Evolutionary conservation across 2,113 vertebrate species (phyloP).

Genomic region (Oxygymnocypris stewartii): DNA sequence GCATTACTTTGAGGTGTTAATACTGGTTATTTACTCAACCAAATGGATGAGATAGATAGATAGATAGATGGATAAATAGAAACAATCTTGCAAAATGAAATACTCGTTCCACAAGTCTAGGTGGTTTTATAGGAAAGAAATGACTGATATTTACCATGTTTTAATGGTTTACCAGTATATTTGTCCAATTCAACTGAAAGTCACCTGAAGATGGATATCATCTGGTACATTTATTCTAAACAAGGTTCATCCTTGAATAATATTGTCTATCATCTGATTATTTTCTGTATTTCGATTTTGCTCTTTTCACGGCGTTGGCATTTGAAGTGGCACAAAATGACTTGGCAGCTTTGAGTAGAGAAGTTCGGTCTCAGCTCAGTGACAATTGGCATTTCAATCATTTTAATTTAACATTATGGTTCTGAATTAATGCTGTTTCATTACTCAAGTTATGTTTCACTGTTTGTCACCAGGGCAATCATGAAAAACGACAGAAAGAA

Average conservation of each 20-base stretch:
- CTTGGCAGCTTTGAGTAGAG: conserved; percentile 27
- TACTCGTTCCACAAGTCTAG: not conserved
- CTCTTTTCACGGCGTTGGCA: not conserved
- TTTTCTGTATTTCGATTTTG: not conserved
- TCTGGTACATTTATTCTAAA: not conserved
- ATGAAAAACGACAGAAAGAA: not conserved
- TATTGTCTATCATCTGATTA: not conserved
- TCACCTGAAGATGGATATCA: conserved; percentile 3
- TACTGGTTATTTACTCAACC: not conserved
- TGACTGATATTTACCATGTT: conserved; percentile 25
- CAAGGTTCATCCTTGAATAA: not conserved
- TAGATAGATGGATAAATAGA: not conserved
- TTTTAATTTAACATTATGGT: not conserved
- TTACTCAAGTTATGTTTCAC: not conserved
- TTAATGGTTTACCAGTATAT: conserved; percentile 34
- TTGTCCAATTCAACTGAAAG: not conserved
- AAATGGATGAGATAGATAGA: not conserved
- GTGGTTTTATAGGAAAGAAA: not conserved
- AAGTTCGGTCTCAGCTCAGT: not conserved
- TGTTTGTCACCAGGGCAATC: not conserved
- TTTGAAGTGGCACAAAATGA: conserved; percentile 26
- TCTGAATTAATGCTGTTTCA: not conserved
- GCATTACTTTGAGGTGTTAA: not conserved
- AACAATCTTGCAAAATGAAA: not conserved
- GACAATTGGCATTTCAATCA: conserved; percentile 2